Percentiles rank a stretch among this genome's conserved stretches.
Conservation (phyloP, 2,888 invertebrate species). For the Lochmaea crataegi region DNA sequence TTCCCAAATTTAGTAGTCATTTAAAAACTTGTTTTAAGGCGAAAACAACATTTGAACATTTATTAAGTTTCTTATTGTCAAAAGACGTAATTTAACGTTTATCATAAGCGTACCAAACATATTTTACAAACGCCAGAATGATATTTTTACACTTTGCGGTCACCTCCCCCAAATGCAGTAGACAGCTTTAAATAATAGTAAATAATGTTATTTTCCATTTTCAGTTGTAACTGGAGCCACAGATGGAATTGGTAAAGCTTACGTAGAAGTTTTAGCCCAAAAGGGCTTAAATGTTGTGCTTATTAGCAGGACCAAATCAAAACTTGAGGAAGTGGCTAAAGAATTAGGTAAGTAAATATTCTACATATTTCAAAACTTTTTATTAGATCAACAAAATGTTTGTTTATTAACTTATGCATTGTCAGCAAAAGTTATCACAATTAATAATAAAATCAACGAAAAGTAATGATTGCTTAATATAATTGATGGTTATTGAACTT, state of each 20-base stretch:
- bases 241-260: conserved; percentile 91
- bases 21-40: too few relatives aligned
- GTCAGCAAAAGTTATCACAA: background rate
- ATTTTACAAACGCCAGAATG: too few relatives aligned
- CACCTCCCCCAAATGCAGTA: too few relatives aligned
- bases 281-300: conserved; percentile 82
- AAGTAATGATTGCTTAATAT: background rate
- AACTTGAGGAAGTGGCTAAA: conserved; percentile 77
- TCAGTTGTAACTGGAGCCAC: conserved; percentile 90
- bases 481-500: background rate
- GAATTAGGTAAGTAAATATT: conserved; percentile 72
- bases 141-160: too few relatives aligned
- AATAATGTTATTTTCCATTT: conserved; percentile 47
- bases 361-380: background rate
- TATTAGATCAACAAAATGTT: background rate
- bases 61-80: too few relatives aligned
- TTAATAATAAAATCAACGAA: background rate
- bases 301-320: conserved; percentile 80
- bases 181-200: too few relatives aligned
- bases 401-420: background rate
- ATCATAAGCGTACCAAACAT: too few relatives aligned
- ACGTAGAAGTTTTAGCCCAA: conserved; percentile 80
- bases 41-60: too few relatives aligned
- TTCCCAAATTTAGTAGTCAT: too few relatives aligned
- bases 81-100: too few relatives aligned